These are phyloP conservation scores for Gerris buenoi DNA, from an alignment of 1,140 invertebrate species.

Conservation along the genomic window DNA sequence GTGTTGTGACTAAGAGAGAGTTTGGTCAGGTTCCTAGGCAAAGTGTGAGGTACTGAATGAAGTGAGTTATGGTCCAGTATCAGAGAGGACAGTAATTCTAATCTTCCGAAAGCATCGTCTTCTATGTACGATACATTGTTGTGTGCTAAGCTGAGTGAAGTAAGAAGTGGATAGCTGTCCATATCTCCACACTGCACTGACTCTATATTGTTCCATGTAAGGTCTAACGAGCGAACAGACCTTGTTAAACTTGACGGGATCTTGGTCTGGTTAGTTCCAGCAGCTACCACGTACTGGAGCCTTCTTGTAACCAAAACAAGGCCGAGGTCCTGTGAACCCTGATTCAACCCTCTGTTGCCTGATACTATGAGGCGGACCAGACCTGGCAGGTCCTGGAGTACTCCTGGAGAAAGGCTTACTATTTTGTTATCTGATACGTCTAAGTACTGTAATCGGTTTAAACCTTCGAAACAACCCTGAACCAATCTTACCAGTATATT, in stretches of 20 bases:
- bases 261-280: conserved; percentile 55
- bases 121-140: conserved; percentile 63
- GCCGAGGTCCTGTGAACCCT: conserved; percentile 15
- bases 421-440: conserved; percentile 32
- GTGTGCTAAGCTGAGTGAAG: conserved; percentile 61
- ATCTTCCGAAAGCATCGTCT: conserved; percentile 67
- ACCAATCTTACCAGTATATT: conserved; percentile 45
- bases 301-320: conserved; percentile 32
- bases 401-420: conserved; percentile 32
- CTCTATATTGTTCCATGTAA: conserved; percentile 59
- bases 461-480: conserved; percentile 37
- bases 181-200: conserved; percentile 67
- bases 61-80: conserved; percentile 64
- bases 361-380: conserved; percentile 50
- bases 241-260: conserved; percentile 71
- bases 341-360: conserved; percentile 18
- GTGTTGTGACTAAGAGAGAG: conserved; percentile 49
- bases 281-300: conserved; percentile 65
- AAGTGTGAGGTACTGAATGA: conserved; percentile 42
- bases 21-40: conserved; percentile 43
- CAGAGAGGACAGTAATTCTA: conserved; percentile 61
- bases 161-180: conserved; percentile 72
- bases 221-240: conserved; percentile 59
- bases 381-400: conserved; percentile 32
- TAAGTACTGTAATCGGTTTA: conserved; percentile 44